Conservation (phyloP, 2,888 invertebrate species). For the Notodonta ziczac region DNA sequence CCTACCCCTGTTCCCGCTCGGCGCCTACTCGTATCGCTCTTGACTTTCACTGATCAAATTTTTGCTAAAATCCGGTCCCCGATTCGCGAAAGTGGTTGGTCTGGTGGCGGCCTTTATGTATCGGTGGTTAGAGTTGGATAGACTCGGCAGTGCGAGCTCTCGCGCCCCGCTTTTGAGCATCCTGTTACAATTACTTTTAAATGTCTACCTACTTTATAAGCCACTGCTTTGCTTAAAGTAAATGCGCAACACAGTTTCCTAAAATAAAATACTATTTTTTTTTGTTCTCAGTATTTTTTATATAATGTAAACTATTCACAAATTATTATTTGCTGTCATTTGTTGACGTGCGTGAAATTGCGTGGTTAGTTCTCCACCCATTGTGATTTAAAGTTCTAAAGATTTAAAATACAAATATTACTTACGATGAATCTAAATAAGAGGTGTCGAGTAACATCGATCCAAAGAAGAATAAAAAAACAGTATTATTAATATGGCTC, state of each 20-base stretch:
- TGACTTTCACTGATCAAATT: slow-evolving; percentile 84
- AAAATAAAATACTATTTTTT: too few species aligned
- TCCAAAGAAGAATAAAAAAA: background rate
- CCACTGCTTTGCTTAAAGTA: slow-evolving; percentile 13
- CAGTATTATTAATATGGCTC: background rate
- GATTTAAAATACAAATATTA: too few species aligned
- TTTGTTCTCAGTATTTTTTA: too few species aligned
- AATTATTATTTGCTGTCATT: too few species aligned
- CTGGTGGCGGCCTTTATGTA: slow-evolving; percentile 55
- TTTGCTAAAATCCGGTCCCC: slow-evolving; percentile 82
- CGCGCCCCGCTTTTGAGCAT: slow-evolving; percentile 33
- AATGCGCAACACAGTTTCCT: background rate
- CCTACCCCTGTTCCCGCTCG: slow-evolving; percentile 52
- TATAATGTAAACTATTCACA: too few species aligned
- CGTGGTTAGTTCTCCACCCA: too few species aligned
- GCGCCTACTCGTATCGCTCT: slow-evolving; percentile 51
- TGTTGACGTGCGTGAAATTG: too few species aligned
- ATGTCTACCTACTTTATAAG: slow-evolving; percentile 22
- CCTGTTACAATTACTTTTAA: slow-evolving; percentile 48
- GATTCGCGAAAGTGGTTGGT: slow-evolving; percentile 80
- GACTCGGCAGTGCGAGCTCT: slow-evolving; percentile 46
- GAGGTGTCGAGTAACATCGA: background rate
- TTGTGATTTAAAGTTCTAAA: too few species aligned
- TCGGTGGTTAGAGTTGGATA: slow-evolving; percentile 54
- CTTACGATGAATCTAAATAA: background rate